Percentiles rank a stretch among this genome's conserved stretches.
phyloP scores from a whole-genome alignment of 1,140 invertebrate genomes.

The Leptinotarsa undecemlineata region DNA sequence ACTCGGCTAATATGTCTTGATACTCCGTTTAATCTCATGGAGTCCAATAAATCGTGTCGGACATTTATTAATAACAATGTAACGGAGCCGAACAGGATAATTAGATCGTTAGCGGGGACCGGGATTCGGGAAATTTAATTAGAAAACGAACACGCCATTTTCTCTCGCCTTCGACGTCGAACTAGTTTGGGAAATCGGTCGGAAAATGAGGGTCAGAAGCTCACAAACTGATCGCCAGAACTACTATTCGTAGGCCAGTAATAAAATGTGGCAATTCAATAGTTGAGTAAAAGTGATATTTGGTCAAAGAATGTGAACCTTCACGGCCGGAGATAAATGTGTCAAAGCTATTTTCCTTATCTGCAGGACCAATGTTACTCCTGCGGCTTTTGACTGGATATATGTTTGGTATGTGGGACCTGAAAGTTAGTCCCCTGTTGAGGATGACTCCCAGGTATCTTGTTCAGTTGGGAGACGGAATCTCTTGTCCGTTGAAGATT shows the following conservation, averaged over 20 bases:
- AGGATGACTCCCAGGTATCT: neutral
- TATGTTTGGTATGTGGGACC: neutral
- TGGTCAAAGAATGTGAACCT: no score
- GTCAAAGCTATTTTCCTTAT: no score
- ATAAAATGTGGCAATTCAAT: no score
- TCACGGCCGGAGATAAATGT: no score
- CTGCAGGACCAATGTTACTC: neutral
- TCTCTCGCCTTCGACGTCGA: neutral
- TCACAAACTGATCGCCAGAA: neutral
- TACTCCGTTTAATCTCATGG: neutral
- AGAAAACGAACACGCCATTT: conserved; percentile 15
- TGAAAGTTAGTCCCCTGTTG: neutral
- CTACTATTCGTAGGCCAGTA: no score
- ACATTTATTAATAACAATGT: conserved; percentile 19
- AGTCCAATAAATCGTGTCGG: conserved; percentile 3
- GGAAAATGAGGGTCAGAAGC: conserved; percentile 10
- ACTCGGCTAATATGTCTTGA: neutral
- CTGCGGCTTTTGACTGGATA: neutral
- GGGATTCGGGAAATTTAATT: conserved; percentile 20
- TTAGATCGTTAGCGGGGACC: conserved; percentile 7
- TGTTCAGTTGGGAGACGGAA: neutral
- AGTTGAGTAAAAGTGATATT: no score
- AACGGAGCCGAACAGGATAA: conserved; percentile 17
- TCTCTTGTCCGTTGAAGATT: neutral
- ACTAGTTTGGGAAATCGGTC: conserved; percentile 17